Evolutionary conservation across 2,888 invertebrate genomes (phyloP).

Genomic region (Actias luna): DNA sequence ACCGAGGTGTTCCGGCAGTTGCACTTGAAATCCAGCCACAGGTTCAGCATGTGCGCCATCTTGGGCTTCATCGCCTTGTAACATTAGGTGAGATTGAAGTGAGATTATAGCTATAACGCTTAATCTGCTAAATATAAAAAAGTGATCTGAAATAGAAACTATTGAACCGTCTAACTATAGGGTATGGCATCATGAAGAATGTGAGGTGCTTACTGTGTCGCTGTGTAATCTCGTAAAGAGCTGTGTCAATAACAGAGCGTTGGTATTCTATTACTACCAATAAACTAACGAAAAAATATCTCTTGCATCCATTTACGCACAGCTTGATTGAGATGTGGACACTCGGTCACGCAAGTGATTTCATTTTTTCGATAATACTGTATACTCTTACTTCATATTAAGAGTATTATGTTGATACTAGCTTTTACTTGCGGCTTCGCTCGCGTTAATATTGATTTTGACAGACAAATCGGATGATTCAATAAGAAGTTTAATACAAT

Average conservation of each 20-base stretch:
- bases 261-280: conserved; percentile 34
- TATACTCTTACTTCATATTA: conserved; percentile 12
- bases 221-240: background rate
- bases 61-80: too few species aligned
- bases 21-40: too few species aligned
- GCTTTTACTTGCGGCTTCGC: background rate
- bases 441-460: too few species aligned
- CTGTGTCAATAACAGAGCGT: conserved; percentile 5
- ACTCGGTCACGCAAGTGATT: conserved; percentile 24
- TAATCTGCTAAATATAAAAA: too few species aligned
- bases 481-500: too few species aligned
- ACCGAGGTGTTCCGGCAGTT: too few species aligned
- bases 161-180: background rate
- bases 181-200: background rate
- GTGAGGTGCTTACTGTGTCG: background rate
- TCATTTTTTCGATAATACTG: background rate
- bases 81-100: too few species aligned
- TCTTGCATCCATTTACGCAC: conserved; percentile 35
- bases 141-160: background rate
- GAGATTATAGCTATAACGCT: too few species aligned
- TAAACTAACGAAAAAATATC: conserved; percentile 25
- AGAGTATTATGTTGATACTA: too few species aligned
- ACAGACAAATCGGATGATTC: too few species aligned
- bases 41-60: too few species aligned
- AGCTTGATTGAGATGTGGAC: conserved; percentile 36